Conservation (phyloP, 2,113 vertebrate species). For the Ceyx cyanopectus region DNA sequence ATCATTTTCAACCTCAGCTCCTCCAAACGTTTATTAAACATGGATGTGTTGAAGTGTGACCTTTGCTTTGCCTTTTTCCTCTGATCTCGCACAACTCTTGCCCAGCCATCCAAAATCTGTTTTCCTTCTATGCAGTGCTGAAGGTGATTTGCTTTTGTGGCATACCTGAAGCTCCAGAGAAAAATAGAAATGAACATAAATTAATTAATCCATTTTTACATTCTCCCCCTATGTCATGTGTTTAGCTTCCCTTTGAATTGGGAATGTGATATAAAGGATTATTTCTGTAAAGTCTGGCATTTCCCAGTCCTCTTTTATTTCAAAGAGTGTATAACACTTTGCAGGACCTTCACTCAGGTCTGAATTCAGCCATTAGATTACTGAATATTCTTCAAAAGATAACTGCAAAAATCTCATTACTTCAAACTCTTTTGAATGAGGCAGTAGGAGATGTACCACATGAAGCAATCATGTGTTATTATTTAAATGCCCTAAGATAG, state of each 20-base stretch:
- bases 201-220: not conserved
- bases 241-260: not conserved
- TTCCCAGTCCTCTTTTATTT: not conserved
- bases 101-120: not conserved
- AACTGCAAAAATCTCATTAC: constrained; percentile 9
- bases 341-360: not conserved
- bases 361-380: not conserved
- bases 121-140: not conserved
- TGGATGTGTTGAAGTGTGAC: not conserved
- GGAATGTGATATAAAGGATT: not conserved
- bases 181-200: not conserved
- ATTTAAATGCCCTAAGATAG: constrained; percentile 33
- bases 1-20: not conserved
- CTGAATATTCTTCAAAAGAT: not conserved
- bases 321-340: not conserved
- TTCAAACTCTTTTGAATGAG: not conserved
- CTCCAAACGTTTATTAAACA: not conserved
- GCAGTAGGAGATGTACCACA: not conserved
- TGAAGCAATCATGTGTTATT: not conserved
- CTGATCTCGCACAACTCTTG: not conserved
- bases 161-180: not conserved
- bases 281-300: not conserved
- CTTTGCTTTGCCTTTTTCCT: not conserved
- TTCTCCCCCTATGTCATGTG: not conserved
- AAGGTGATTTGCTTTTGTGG: rapidly evolving